Evolutionary conservation across 92 coral and sea anemone species (phyloP), one percentile per base, ranked within the genome.

Genomic region (Paragorgia papillata): DNA sequence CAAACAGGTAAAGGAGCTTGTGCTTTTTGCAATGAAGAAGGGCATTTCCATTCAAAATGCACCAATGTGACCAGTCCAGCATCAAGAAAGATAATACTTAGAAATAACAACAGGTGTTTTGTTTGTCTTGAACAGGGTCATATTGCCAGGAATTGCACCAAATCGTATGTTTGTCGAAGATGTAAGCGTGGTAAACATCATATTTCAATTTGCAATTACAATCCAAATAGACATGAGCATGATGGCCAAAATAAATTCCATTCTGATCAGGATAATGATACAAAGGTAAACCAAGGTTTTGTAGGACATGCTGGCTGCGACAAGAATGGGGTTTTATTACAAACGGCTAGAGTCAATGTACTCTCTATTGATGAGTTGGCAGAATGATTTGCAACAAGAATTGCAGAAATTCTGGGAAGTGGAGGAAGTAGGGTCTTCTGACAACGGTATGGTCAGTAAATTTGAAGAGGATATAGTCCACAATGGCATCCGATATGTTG

Each of bases 401-500:
- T 29, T 39, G 43, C 53, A 66, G 14, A 66, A 66, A 22, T 66
- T 66, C n/a, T 66, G 57, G 57, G 12, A 17, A 0, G 56, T 66
- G 3, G 74, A 66, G 34, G 43, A 22, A 7, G 43, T 66, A 14
- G 57, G 56, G 19, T n/a, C 28, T n/a, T 4, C 27, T 13, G 41
- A 37, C 0, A 55, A 66, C 21, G 19, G 26, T n/a, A 33, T 66
- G 6, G 33, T 43, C 10, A 28, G 19, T 66, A 26, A 40, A 7
- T 66, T 66, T 43, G 9, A 30, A 21, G 43, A 66, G 10, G 55
- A 66, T 32, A 66, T 66, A n/a, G 41, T 43, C 31, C 57, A 66
- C 22, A 55, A 66, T 41, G 74, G 74, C 0, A 66, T 55, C 0
- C 21, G 74, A 0, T 66, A 66, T 66, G 31, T 66, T 0, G 43